Evolutionary conservation across 2,888 invertebrate species (phyloP).

Genomic region (Gerris lacustris): DNA sequence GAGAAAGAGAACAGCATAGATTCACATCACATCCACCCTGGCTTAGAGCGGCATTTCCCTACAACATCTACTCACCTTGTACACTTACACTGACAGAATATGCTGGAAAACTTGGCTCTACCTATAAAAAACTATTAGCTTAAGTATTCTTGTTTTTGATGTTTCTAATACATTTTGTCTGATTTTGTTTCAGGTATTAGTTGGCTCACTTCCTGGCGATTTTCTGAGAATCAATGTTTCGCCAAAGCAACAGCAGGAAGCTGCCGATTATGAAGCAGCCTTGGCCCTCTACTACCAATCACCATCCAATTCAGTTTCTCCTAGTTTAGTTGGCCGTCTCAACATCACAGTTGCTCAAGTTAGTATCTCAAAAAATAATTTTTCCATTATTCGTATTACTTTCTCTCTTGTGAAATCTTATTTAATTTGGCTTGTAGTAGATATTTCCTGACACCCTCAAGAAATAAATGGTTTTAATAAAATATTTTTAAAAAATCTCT

Average conservation of each 20-base stretch:
- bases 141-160: constrained; percentile 22
- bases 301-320: constrained; percentile 40
- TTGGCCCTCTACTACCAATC: constrained; percentile 54
- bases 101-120: neutral
- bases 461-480: too few relatives aligned
- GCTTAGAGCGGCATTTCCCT: too few relatives aligned
- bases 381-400: neutral
- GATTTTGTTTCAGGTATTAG: constrained; percentile 47
- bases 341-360: constrained; percentile 76
- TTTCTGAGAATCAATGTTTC: constrained; percentile 51
- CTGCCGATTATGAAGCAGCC: constrained; percentile 66
- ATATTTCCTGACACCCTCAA: too few relatives aligned
- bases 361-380: constrained; percentile 9
- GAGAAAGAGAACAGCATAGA: too few relatives aligned
- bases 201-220: constrained; percentile 66
- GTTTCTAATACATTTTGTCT: constrained; percentile 11
- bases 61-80: too few relatives aligned
- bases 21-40: too few relatives aligned
- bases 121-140: neutral
- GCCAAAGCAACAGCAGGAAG: constrained; percentile 52
- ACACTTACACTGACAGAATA: too few relatives aligned
- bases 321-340: constrained; percentile 52
- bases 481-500: too few relatives aligned
- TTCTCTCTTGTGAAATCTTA: neutral
- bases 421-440: too few relatives aligned